Evolutionary conservation across 2,113 vertebrate genomes (phyloP).

Genomic region (Gadus macrocephalus): DNA sequence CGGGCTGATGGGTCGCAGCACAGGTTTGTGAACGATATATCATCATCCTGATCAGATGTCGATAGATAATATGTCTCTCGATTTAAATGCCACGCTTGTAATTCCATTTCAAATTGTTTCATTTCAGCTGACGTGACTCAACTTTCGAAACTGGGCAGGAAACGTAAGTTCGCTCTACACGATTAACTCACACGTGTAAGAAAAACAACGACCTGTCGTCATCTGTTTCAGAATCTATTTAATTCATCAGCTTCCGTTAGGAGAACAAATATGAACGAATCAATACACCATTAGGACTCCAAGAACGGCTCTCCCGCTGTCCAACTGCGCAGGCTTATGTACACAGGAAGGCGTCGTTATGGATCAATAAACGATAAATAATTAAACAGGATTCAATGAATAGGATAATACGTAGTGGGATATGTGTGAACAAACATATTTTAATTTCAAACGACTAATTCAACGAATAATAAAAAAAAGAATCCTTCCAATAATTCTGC

Average conservation of each 20-base stretch:
- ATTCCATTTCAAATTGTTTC: background rate
- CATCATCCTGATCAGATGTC: background rate
- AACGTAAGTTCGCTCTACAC: constrained; percentile 23
- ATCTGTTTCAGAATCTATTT: background rate
- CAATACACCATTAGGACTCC: background rate
- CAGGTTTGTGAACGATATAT: constrained; percentile 37
- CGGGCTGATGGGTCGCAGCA: constrained; percentile 68
- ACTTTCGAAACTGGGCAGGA: constrained; percentile 32
- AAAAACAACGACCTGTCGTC: background rate
- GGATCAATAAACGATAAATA: no score
- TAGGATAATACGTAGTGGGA: no score
- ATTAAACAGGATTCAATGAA: no score
- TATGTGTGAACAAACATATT: no score
- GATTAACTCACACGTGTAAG: background rate
- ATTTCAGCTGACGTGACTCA: constrained; percentile 41
- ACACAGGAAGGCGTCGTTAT: no score
- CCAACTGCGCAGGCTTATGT: no score
- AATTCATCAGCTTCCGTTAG: no score
- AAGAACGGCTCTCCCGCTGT: background rate
- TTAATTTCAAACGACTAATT: no score
- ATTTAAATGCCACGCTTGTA: background rate
- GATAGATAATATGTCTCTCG: background rate
- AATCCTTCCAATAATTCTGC: no score
- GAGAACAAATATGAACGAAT: background rate
- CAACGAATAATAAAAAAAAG: no score